Conservation (phyloP, 2,113 vertebrate genomes). For the Larimichthys polyactis region DNA sequence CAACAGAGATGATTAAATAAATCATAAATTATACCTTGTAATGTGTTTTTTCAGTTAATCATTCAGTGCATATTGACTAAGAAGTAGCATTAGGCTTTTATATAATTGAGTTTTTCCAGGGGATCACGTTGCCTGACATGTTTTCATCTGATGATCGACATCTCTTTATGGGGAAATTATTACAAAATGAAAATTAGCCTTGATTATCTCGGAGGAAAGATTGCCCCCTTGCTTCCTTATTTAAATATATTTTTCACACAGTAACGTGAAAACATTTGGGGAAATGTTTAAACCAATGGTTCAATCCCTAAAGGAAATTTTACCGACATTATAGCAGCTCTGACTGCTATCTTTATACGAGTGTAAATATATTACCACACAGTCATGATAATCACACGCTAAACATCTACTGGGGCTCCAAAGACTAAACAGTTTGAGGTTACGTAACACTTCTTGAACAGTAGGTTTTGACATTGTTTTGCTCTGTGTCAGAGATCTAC, state of each 20-base stretch:
- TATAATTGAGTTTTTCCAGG: neutral
- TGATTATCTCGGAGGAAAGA: neutral
- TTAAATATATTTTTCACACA: constrained; percentile 12
- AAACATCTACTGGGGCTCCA: constrained; percentile 25
- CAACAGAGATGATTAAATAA: constrained; percentile 6
- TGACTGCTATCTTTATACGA: constrained; percentile 22
- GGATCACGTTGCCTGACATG: neutral
- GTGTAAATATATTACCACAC: constrained; percentile 21
- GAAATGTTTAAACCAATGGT: constrained; percentile 5
- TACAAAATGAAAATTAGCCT: constrained; percentile 4
- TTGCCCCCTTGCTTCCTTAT: neutral
- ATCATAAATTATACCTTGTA: neutral
- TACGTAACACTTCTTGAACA: constrained; percentile 21
- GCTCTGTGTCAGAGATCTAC: constrained; percentile 44
- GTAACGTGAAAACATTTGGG: constrained; percentile 8
- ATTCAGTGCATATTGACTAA: neutral
- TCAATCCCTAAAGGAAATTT: neutral
- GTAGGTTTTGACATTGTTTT: constrained; percentile 31
- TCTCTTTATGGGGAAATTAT: neutral
- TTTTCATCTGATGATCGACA: neutral
- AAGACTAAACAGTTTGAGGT: constrained; percentile 27
- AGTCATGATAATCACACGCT: constrained; percentile 19
- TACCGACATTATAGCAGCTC: neutral
- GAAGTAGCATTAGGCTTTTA: neutral
- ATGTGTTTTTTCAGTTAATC: no score